Conservation (phyloP, 2,797 vertebrate genomes). For the Gambelia wislizenii region DNA sequence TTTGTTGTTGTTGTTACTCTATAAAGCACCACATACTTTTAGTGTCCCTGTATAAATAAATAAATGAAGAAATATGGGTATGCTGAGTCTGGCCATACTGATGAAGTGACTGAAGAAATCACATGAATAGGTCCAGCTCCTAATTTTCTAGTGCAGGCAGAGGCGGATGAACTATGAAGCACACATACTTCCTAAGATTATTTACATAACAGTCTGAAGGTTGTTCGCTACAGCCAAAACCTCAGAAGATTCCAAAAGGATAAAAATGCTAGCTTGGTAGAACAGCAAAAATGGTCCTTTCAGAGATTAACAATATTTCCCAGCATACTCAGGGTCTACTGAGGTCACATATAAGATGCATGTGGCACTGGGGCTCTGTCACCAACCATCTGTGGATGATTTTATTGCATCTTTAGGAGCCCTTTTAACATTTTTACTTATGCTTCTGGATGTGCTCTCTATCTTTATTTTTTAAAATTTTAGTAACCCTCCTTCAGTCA, state of each 20-base stretch:
- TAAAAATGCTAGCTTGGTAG: slow-evolving; percentile 4
- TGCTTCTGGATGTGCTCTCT: too few relatives aligned
- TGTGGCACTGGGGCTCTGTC: not conserved
- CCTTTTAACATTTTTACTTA: too few relatives aligned
- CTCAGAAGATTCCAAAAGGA: not conserved
- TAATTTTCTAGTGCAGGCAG: slow-evolving; percentile 17
- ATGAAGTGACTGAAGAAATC: not conserved
- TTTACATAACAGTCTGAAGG: slow-evolving; percentile 27
- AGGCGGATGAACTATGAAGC: not conserved
- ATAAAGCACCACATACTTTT: too few relatives aligned
- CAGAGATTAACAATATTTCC: not conserved
- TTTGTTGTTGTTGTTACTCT: too few relatives aligned
- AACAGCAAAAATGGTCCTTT: slow-evolving; percentile 53
- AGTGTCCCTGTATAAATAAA: not conserved
- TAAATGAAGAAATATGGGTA: not conserved
- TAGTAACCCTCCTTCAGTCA: too few relatives aligned
- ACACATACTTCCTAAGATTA: not conserved
- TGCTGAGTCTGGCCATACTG: not conserved
- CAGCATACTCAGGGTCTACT: slow-evolving; percentile 16
- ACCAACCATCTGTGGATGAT: not conserved
- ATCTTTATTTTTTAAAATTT: too few relatives aligned
- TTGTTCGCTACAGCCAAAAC: not conserved
- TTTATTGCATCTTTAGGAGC: too few relatives aligned
- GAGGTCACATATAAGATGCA: slow-evolving; percentile 26
- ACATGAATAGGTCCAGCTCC: not conserved